Conservation (phyloP, 2,888 invertebrate species). For the Lomographa bimaculata region DNA sequence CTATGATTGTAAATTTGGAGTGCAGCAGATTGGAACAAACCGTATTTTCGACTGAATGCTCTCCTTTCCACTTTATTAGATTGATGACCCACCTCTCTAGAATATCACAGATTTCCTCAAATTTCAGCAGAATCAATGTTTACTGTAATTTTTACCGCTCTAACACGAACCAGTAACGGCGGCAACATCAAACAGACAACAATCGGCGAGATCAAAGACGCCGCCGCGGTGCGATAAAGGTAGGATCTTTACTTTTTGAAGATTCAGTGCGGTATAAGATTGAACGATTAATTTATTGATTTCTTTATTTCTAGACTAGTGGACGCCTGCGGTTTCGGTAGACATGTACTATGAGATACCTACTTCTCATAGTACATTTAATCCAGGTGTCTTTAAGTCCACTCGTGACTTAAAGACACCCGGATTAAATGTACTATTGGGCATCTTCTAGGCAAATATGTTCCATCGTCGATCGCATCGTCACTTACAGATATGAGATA, state of each 20-base stretch:
- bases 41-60: too few species aligned
- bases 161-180: constrained; percentile 64
- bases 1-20: too few species aligned
- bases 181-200: constrained; percentile 57
- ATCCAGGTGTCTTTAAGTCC: too few species aligned
- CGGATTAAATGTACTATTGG: too few species aligned
- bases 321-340: constrained; percentile 13
- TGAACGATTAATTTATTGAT: constrained; percentile 38
- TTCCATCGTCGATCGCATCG: too few species aligned
- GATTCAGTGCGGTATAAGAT: constrained; percentile 30
- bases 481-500: too few species aligned
- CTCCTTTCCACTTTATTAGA: not conserved
- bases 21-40: too few species aligned
- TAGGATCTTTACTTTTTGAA: constrained; percentile 25
- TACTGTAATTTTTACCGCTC: constrained; percentile 56
- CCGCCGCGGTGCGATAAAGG: constrained; percentile 15
- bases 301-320: constrained; percentile 31
- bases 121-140: constrained; percentile 50
- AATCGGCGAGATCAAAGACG: constrained; percentile 34
- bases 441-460: too few species aligned
- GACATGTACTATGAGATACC: too few species aligned
- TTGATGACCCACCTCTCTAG: not conserved
- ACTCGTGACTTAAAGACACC: too few species aligned
- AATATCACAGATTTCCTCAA: constrained; percentile 30
- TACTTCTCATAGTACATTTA: too few species aligned